Percentiles rank a stretch among this genome's conserved stretches.
Evolutionary conservation across 2,888 invertebrate genomes (phyloP).

Genomic region (Pseudococcus longispinus): DNA sequence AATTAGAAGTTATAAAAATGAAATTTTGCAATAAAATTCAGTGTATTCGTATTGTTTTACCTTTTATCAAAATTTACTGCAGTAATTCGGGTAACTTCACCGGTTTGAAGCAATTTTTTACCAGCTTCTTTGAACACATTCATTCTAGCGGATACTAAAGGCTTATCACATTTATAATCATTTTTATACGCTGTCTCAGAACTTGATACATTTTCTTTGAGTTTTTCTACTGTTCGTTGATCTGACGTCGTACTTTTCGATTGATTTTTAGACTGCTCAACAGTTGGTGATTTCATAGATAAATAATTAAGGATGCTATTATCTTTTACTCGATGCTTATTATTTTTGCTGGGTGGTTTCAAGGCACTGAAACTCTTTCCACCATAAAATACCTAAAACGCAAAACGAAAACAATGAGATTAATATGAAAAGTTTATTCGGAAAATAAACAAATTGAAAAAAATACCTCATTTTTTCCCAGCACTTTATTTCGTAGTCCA

Average conservation of each 20-base stretch:
- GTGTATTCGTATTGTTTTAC: not conserved
- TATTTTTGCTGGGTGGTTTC: slow-evolving; percentile 70
- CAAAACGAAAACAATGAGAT: not conserved
- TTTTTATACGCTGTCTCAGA: not conserved
- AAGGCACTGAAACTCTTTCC: slow-evolving; percentile 76
- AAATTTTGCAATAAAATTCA: too few species aligned
- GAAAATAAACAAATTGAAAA: not conserved
- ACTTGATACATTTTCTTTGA: not conserved
- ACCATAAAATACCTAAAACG: slow-evolving; percentile 72
- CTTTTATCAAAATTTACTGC: slow-evolving; percentile 27
- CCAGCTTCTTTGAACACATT: slow-evolving; percentile 46
- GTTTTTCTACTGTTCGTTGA: not conserved
- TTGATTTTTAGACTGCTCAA: not conserved
- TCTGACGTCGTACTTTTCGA: not conserved
- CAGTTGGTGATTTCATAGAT: not conserved
- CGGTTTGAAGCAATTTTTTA: slow-evolving; percentile 12
- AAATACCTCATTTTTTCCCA: slow-evolving; percentile 74
- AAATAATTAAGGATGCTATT: slow-evolving; percentile 21
- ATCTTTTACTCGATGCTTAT: slow-evolving; percentile 63
- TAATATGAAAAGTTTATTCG: not conserved
- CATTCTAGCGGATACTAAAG: slow-evolving; percentile 21
- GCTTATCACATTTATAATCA: not conserved
- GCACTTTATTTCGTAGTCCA: slow-evolving; percentile 71
- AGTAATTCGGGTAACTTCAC: slow-evolving; percentile 32
- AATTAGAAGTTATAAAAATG: not conserved